Percentiles rank a stretch among this genome's conserved stretches.
phyloP scores from a whole-genome alignment of 2,888 invertebrate species.

The Brenthis daphne region DNA sequence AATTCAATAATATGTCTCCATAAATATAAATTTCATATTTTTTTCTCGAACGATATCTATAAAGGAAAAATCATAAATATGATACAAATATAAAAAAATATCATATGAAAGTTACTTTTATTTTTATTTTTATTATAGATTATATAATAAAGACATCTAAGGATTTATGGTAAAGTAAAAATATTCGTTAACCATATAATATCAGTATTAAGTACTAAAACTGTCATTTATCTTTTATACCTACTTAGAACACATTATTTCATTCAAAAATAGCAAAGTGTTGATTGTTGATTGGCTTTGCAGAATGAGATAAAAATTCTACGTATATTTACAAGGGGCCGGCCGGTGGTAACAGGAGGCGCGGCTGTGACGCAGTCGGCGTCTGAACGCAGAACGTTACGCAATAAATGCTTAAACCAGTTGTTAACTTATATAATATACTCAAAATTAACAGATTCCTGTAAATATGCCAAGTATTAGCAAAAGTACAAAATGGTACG shows the following conservation, averaged over 20 bases:
- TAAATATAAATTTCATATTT: too few relatives aligned
- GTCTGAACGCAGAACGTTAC: constrained; percentile 52
- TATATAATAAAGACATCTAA: too few relatives aligned
- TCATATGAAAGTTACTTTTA: too few relatives aligned
- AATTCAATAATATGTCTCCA: too few relatives aligned
- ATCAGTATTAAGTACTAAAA: too few relatives aligned
- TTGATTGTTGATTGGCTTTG: constrained; percentile 25
- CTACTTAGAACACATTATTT: too few relatives aligned
- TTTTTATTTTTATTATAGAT: too few relatives aligned
- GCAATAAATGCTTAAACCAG: constrained; percentile 46
- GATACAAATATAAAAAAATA: too few relatives aligned
- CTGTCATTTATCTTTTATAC: constrained; percentile 1
- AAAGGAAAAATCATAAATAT: too few relatives aligned
- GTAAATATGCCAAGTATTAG: constrained; percentile 14
- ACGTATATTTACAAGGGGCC: constrained; percentile 38
- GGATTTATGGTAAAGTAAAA: too few relatives aligned
- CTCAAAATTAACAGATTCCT: constrained; percentile 17
- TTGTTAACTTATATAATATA: constrained; percentile 30
- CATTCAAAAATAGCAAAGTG: constrained; percentile 28
- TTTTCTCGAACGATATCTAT: too few relatives aligned
- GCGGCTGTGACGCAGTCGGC: constrained; percentile 65
- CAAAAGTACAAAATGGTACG: constrained; percentile 7
- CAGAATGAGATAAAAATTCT: constrained; percentile 29
- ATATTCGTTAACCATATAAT: too few relatives aligned
- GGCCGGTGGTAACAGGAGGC: constrained; percentile 64